phyloP scores from a whole-genome alignment of 2,113 vertebrate species.

The Fulmarus glacialis region DNA sequence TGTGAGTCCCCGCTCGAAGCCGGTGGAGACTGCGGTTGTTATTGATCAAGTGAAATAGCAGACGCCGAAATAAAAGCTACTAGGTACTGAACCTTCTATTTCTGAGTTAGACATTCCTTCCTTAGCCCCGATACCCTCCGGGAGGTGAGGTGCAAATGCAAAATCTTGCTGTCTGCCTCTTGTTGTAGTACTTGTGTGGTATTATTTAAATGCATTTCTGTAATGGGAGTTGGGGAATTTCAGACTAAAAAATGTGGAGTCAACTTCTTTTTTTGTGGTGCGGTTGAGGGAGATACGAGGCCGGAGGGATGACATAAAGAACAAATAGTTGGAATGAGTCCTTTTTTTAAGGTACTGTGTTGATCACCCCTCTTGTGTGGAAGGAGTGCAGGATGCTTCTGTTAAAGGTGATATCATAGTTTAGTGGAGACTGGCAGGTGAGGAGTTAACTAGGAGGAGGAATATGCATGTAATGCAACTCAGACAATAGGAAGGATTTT shows the following conservation, averaged over 20 bases:
- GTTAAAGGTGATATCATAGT: conserved; percentile 57
- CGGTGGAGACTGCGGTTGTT: conserved; percentile 82
- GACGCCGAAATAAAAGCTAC: conserved; percentile 70
- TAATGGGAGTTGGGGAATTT: conserved; percentile 26
- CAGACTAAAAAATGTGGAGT: conserved; percentile 32
- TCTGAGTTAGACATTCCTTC: conserved; percentile 1
- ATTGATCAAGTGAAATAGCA: conserved; percentile 80
- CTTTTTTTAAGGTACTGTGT: not conserved
- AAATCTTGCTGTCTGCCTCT: not conserved
- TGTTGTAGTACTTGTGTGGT: not conserved
- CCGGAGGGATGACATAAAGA: conserved; percentile 12
- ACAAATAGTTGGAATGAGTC: not conserved
- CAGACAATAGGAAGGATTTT: conserved; percentile 95
- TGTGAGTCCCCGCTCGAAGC: conserved; percentile 72
- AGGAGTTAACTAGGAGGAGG: conserved; percentile 84
- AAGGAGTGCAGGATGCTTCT: conserved; percentile 57
- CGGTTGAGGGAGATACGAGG: not conserved
- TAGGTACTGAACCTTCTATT: conserved; percentile 70
- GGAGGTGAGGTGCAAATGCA: conserved; percentile 15
- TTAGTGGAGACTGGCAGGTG: conserved; percentile 57
- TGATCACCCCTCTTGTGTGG: not conserved
- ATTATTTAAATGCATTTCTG: not conserved
- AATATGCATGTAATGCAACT: conserved; percentile 90
- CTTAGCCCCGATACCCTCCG: not conserved
- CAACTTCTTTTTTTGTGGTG: conserved; percentile 51